A percentile compares a stretch with the other conserved stretches of the same genome.
Evolutionary conservation across 1,140 invertebrate genomes (phyloP).

Genomic region (Eueides isabella): DNA sequence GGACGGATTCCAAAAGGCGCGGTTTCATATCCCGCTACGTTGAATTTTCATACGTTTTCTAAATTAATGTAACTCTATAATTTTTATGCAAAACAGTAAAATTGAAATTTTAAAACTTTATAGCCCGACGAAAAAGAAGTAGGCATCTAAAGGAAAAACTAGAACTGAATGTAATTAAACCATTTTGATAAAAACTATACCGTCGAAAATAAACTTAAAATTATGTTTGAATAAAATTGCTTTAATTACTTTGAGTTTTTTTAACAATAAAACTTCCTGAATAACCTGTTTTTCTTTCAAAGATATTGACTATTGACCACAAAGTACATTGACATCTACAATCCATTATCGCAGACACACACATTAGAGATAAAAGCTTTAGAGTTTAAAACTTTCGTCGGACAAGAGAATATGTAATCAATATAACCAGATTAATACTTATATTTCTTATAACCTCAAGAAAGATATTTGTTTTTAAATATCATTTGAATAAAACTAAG

Average conservation of each 20-base stretch:
- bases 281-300: conserved; percentile 4
- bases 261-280: not conserved
- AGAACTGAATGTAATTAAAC: too few species aligned
- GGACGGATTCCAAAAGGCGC: too few species aligned
- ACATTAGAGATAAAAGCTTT: conserved; percentile 6
- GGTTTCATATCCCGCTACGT: too few species aligned
- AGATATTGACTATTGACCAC: conserved; percentile 7
- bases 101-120: too few species aligned
- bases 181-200: not conserved
- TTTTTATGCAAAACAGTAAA: too few species aligned
- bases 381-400: not conserved
- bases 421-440: not conserved
- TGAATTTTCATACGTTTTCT: too few species aligned
- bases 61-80: too few species aligned
- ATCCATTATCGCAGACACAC: not conserved
- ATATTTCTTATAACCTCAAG: too few species aligned
- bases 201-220: not conserved
- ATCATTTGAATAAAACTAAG: conserved; percentile 52
- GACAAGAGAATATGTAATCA: not conserved
- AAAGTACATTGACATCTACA: conserved; percentile 2
- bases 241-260: not conserved
- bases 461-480: not conserved
- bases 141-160: too few species aligned
- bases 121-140: too few species aligned
- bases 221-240: not conserved